These are phyloP conservation scores for Lamellibrachia satsuma DNA, from an alignment of 2,888 invertebrate genomes.

Conservation along the genomic window DNA sequence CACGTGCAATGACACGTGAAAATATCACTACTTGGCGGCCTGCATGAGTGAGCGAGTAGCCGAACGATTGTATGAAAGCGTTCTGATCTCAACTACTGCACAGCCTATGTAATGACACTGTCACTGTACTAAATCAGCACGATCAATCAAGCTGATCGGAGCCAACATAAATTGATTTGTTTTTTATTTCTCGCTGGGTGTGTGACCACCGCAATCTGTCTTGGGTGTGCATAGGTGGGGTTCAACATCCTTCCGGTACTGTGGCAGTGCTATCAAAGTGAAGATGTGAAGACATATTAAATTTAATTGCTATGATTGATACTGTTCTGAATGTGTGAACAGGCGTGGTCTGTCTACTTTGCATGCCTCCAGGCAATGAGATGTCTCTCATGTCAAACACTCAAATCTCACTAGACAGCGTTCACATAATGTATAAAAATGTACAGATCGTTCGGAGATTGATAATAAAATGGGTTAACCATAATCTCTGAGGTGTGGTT, in stretches of 20 bases:
- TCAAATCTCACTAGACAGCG: neutral
- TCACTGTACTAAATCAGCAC: neutral
- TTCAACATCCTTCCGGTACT: neutral
- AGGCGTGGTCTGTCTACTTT: neutral
- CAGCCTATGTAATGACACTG: neutral
- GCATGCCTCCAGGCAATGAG: neutral
- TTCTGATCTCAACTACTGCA: neutral
- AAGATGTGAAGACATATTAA: neutral
- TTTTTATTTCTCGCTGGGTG: neutral
- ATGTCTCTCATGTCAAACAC: neutral
- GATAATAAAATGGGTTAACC: neutral
- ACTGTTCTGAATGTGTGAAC: neutral
- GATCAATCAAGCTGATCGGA: slow-evolving; percentile 8
- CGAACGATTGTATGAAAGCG: neutral
- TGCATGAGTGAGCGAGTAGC: neutral
- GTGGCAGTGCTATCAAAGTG: neutral
- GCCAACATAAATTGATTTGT: neutral
- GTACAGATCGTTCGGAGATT: neutral
- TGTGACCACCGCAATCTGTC: neutral
- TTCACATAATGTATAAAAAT: neutral
- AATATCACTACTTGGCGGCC: neutral
- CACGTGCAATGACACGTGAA: slow-evolving; percentile 8
- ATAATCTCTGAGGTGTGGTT: neutral
- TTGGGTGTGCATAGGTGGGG: neutral
- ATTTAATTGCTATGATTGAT: neutral